Conservation (phyloP, 2,113 vertebrate species). For the Penelope pileata region DNA sequence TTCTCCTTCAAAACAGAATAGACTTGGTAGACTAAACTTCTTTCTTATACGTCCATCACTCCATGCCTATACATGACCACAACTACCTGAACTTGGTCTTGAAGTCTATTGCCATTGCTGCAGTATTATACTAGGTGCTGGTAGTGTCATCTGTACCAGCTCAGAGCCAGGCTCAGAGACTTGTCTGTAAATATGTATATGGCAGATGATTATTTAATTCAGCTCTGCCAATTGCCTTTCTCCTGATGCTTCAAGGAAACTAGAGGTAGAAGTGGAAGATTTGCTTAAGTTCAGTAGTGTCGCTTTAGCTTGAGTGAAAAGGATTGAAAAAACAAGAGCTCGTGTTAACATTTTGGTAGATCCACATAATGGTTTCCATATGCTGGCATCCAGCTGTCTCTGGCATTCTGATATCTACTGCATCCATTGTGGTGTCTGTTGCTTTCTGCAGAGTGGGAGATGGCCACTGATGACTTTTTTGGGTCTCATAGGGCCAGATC, state of each 20-base stretch:
- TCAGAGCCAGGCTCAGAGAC: neutral
- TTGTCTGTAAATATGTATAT: neutral
- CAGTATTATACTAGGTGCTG: neutral
- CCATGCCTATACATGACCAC: neutral
- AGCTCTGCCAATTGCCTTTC: neutral
- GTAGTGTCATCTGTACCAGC: neutral
- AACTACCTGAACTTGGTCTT: neutral
- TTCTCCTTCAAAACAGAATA: neutral
- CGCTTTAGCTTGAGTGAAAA: neutral
- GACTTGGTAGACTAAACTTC: neutral
- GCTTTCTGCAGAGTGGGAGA: neutral
- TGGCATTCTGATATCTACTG: neutral
- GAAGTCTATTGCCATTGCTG: neutral
- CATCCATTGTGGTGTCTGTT: neutral
- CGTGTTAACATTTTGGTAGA: rapidly evolving
- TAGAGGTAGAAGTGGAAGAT: neutral
- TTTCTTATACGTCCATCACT: neutral
- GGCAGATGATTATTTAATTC: neutral
- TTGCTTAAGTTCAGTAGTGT: neutral
- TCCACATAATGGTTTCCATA: neutral
- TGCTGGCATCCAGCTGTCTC: neutral
- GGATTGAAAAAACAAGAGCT: neutral
- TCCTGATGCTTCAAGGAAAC: neutral
- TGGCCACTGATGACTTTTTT: neutral
- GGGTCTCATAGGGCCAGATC: rapidly evolving